Evolutionary conservation across 1,140 invertebrate species (phyloP).

Genomic region (Eriosoma lanigerum): DNA sequence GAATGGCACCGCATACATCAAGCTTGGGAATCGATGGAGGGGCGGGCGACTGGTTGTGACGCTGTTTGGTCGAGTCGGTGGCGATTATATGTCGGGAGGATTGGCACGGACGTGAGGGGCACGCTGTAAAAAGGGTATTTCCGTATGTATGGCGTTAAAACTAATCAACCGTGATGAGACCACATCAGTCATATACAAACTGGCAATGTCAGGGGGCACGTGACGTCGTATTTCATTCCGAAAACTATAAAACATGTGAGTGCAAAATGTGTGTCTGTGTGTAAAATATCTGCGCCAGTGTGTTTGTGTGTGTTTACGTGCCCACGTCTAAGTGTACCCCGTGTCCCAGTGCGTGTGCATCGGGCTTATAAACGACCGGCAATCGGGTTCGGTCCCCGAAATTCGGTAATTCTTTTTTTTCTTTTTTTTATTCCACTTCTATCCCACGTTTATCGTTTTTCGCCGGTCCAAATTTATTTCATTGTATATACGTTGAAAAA

Average conservation of each 20-base stretch:
- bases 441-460: too few relatives aligned
- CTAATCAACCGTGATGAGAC: slow-evolving; percentile 49
- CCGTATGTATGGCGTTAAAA: slow-evolving; percentile 41
- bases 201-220: slow-evolving; percentile 4
- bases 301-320: background rate
- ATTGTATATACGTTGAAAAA: too few relatives aligned
- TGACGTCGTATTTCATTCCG: slow-evolving; percentile 35
- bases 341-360: background rate
- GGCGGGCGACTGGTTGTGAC: background rate
- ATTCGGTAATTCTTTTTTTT: background rate
- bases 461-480: too few relatives aligned
- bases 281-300: too few relatives aligned
- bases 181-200: slow-evolving; percentile 46
- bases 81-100: background rate
- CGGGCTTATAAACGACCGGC: slow-evolving; percentile 4
- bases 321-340: background rate
- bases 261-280: too few relatives aligned
- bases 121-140: slow-evolving; percentile 19
- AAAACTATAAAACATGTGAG: too few relatives aligned
- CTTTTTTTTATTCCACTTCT: background rate
- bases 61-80: background rate
- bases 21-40: slow-evolving; percentile 3
- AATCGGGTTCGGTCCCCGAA: background rate
- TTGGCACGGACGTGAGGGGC: background rate
- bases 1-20: slow-evolving; percentile 30